phyloP scores from a whole-genome alignment of 37 sponge, comb jelly and placozoan genomes.

The Lycopodina hypogea region DNA sequence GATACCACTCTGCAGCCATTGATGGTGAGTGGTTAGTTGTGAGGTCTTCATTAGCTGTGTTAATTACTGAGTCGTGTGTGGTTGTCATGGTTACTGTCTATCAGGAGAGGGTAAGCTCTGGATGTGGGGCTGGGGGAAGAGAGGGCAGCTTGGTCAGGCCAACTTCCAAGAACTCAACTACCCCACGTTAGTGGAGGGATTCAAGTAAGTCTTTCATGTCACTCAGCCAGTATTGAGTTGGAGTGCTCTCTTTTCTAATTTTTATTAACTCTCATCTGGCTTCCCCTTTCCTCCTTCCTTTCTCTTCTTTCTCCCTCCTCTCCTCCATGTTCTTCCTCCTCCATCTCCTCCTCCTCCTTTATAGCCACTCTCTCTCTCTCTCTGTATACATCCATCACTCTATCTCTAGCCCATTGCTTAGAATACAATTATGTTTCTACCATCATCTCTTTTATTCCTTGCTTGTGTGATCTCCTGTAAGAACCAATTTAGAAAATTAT shows the following conservation, averaged over 20 bases:
- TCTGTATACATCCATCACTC: not conserved
- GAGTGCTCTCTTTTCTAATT: not conserved
- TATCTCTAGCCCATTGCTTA: too few species aligned
- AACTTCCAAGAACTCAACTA: slow-evolving; percentile 21
- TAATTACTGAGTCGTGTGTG: too few species aligned
- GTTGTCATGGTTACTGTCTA: not conserved
- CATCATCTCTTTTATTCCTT: not conserved
- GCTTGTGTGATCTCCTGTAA: not conserved
- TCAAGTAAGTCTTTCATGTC: slow-evolving; percentile 62
- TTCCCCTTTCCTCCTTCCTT: too few species aligned
- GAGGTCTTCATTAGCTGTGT: not conserved
- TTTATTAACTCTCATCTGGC: too few species aligned
- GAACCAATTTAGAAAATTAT: too few species aligned
- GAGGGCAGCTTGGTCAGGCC: slow-evolving; percentile 77
- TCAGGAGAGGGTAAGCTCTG: slow-evolving; percentile 51
- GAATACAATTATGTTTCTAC: not conserved
- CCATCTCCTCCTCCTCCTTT: not conserved
- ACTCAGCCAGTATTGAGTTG: not conserved
- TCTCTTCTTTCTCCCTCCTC: not conserved
- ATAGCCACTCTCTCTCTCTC: not conserved
- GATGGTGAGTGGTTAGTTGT: slow-evolving; percentile 27
- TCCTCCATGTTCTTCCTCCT: not conserved
- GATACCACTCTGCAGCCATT: slow-evolving; percentile 64
- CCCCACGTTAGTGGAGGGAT: slow-evolving; percentile 45
- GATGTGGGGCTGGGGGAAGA: slow-evolving; percentile 77